phyloP scores from a whole-genome alignment of 2,888 invertebrate genomes.

The Actias luna region DNA sequence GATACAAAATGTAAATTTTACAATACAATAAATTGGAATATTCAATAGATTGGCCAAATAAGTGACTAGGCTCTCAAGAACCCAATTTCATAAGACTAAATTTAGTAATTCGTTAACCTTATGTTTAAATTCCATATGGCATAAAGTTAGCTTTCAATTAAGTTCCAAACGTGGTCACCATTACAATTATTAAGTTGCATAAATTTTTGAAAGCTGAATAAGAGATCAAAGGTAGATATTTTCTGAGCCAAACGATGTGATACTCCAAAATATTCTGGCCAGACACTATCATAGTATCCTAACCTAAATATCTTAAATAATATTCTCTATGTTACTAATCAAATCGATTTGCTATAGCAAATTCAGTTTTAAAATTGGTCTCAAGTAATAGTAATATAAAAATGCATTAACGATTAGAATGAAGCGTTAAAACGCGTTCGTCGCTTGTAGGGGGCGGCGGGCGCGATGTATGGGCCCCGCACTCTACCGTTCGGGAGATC shows the following conservation, averaged over 20 bases:
- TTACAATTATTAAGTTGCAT: slow-evolving; percentile 78
- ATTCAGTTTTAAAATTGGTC: slow-evolving; percentile 79
- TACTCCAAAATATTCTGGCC: slow-evolving; percentile 81
- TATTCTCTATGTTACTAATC: slow-evolving; percentile 77
- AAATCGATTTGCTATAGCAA: slow-evolving; percentile 76
- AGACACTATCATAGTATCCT: slow-evolving; percentile 81
- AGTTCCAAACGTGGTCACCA: slow-evolving; percentile 74
- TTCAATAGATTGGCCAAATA: slow-evolving; percentile 80
- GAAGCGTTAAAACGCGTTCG: slow-evolving; percentile 49
- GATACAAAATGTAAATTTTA: slow-evolving; percentile 72
- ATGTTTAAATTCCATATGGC: slow-evolving; percentile 81
- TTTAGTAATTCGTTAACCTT: slow-evolving; percentile 82
- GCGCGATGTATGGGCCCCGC: slow-evolving; percentile 14
- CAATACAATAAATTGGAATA: slow-evolving; percentile 81
- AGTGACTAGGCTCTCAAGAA: slow-evolving; percentile 80
- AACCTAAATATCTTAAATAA: slow-evolving; percentile 81
- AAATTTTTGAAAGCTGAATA: slow-evolving; percentile 80
- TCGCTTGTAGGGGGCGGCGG: slow-evolving; percentile 10
- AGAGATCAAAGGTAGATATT: slow-evolving; percentile 81
- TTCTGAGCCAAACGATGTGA: slow-evolving; percentile 82
- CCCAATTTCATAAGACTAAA: slow-evolving; percentile 77
- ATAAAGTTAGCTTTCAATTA: slow-evolving; percentile 81
- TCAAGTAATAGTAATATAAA: slow-evolving; percentile 73
- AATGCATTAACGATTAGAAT: slow-evolving; percentile 72
- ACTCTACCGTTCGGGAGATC: slow-evolving; percentile 30